These are phyloP conservation scores for Ellobius talpinus DNA, from an alignment of 2,113 vertebrate genomes.

Conservation along the genomic window DNA sequence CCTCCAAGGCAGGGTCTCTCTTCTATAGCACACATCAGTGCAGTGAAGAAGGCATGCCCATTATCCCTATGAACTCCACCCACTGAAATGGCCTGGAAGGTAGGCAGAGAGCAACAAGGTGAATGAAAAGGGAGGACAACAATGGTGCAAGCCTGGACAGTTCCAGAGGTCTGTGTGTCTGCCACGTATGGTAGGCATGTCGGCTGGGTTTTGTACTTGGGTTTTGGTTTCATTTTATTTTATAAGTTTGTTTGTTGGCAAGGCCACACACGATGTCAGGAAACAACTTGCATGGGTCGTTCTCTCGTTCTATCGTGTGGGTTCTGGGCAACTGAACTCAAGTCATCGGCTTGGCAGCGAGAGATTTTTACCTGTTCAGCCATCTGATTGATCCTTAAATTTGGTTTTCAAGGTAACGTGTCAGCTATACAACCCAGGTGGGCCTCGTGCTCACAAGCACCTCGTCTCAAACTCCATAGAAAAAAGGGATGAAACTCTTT, in stretches of 20 bases:
- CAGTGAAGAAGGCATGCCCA: neutral
- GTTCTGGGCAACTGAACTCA: neutral
- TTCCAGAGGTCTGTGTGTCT: neutral
- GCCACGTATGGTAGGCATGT: neutral
- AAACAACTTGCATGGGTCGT: neutral
- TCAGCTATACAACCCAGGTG: neutral
- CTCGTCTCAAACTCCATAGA: neutral
- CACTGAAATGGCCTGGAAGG: neutral
- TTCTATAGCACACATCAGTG: neutral
- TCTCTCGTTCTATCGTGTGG: neutral
- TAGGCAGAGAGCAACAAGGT: neutral
- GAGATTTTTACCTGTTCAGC: neutral
- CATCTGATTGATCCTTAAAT: too few species aligned
- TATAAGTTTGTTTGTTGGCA: neutral
- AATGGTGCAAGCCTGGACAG: too few species aligned
- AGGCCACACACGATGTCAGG: neutral
- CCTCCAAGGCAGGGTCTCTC: neutral
- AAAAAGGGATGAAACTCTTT: too few species aligned
- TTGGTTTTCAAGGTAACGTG: neutral
- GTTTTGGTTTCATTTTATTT: neutral
- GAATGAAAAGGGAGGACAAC: neutral
- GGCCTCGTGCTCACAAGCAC: neutral
- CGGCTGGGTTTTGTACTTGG: neutral
- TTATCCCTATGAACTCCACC: neutral
- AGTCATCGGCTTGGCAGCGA: neutral